Conservation (phyloP, 2,113 vertebrate genomes). For the Gambusia holbrooki region DNA sequence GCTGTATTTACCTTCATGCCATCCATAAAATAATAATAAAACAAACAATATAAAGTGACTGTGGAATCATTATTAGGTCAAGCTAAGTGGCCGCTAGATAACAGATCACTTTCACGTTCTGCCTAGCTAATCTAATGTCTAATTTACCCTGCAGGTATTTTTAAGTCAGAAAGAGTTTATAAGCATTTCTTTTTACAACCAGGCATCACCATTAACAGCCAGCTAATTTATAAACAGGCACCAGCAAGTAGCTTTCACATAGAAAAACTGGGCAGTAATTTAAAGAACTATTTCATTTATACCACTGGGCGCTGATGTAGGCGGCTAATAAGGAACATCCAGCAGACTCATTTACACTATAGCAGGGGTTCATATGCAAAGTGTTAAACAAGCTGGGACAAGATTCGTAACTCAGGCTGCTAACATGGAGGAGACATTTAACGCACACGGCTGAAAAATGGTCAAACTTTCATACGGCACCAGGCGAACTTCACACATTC, state of each 20-base stretch:
- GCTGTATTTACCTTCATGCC: background rate
- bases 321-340: conserved; percentile 34
- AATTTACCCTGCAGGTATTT: conserved; percentile 37
- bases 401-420: conserved; percentile 17
- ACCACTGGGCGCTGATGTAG: conserved; percentile 26
- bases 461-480: background rate
- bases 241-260: conserved; percentile 24
- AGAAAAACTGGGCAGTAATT: conserved; percentile 38
- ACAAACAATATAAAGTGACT: background rate
- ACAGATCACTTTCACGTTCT: conserved; percentile 34
- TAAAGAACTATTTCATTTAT: conserved; percentile 46
- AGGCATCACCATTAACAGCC: conserved; percentile 18
- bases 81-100: conserved; percentile 26
- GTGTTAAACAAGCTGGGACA: conserved; percentile 26
- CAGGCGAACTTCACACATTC: background rate
- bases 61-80: background rate
- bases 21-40: background rate
- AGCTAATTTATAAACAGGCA: conserved; percentile 46
- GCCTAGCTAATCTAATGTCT: conserved; percentile 2
- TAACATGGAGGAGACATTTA: conserved; percentile 29
- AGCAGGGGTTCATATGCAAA: background rate
- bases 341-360: conserved; percentile 37
- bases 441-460: background rate
- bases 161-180: conserved; percentile 49
- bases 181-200: conserved; percentile 37